phyloP scores from a whole-genome alignment of 2,113 vertebrate species.

The Platycercus adscitus region DNA sequence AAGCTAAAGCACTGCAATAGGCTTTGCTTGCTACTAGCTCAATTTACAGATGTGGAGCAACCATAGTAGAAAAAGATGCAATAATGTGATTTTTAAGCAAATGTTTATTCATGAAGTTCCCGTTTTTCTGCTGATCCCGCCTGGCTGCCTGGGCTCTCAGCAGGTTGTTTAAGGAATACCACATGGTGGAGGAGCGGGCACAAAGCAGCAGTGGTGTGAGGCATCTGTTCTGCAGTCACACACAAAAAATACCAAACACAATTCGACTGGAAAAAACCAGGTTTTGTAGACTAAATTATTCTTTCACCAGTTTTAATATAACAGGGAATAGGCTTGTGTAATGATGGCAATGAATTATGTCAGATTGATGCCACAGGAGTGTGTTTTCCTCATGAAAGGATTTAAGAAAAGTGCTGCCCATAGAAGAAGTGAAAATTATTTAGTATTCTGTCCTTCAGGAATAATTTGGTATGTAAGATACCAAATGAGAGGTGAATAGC shows the following conservation, averaged over 20 bases:
- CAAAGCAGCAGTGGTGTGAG: neutral
- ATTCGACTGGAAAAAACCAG: neutral
- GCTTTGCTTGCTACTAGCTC: neutral
- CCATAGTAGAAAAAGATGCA: neutral
- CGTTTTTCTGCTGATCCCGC: slow-evolving; percentile 3
- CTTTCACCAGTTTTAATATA: neutral
- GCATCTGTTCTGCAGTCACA: slow-evolving; percentile 11
- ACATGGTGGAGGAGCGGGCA: neutral
- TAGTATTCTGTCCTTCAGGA: neutral
- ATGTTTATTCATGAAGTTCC: slow-evolving; percentile 71
- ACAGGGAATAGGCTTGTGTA: neutral
- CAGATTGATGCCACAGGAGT: neutral
- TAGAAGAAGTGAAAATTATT: neutral
- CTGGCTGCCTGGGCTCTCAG: slow-evolving; percentile 51
- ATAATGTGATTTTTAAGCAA: slow-evolving; percentile 60
- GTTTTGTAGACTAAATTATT: neutral
- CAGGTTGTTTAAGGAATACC: neutral
- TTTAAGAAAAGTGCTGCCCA: neutral
- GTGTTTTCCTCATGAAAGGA: neutral
- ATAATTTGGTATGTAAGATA: neutral
- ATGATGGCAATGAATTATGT: neutral
- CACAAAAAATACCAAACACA: neutral
- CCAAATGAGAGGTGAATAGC: neutral
- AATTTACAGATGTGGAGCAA: slow-evolving; percentile 9
- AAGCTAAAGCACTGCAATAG: neutral